These are phyloP conservation scores for Lithophane semibrunnea DNA, from an alignment of 2,888 invertebrate genomes.

Conservation along the genomic window DNA sequence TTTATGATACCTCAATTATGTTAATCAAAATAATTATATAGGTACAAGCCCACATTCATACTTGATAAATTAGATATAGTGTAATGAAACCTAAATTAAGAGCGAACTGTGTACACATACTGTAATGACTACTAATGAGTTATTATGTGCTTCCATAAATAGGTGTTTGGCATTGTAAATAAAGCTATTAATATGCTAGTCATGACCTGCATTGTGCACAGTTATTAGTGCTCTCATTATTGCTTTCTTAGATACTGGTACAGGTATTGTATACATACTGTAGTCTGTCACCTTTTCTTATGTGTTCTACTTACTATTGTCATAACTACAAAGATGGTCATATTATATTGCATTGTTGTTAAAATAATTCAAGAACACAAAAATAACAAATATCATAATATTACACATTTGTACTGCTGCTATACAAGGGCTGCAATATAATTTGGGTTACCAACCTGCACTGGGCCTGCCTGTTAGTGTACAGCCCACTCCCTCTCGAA, in stretches of 20 bases:
- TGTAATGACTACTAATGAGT: slow-evolving; percentile 24
- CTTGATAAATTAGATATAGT: neutral
- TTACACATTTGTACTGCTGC: neutral
- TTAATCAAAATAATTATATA: slow-evolving; percentile 18
- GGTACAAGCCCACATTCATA: neutral
- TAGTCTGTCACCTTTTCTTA: neutral
- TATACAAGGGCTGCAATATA: neutral
- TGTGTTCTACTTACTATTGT: neutral
- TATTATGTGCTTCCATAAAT: slow-evolving; percentile 39
- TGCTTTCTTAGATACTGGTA: neutral
- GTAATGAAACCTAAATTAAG: slow-evolving; percentile 7
- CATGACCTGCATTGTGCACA: slow-evolving; percentile 26
- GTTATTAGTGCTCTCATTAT: slow-evolving; percentile 29
- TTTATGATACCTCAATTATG: slow-evolving; percentile 9
- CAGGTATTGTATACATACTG: neutral
- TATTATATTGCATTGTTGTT: neutral
- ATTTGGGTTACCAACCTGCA: too few relatives aligned
- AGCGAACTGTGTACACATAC: neutral
- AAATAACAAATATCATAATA: neutral
- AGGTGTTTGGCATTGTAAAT: slow-evolving; percentile 38
- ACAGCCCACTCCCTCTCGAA: too few relatives aligned
- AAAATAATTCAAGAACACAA: neutral
- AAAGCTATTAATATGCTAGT: slow-evolving; percentile 47
- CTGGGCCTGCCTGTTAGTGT: too few relatives aligned
- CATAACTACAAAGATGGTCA: neutral